These are phyloP conservation scores for Drosophila nigritarsus DNA, from an alignment of 2,888 invertebrate species.

Conservation along the genomic window DNA sequence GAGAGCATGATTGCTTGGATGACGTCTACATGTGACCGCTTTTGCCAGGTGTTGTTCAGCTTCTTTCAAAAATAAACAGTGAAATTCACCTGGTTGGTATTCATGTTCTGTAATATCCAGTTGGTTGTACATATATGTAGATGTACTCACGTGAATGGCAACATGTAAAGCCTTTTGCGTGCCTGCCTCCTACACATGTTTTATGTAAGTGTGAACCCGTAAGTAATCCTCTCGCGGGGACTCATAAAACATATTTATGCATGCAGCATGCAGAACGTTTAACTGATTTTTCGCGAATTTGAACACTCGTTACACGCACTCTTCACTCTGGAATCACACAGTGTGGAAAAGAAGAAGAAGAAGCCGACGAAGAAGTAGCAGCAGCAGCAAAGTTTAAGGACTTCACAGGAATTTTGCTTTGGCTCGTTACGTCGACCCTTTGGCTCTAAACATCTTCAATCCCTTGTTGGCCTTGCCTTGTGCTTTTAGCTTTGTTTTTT, in stretches of 20 bases:
- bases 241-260: slow-evolving; percentile 55
- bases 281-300: slow-evolving; percentile 31
- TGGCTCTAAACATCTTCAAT: not conserved
- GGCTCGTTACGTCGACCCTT: slow-evolving; percentile 3
- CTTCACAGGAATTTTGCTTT: slow-evolving; percentile 24
- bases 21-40: not conserved
- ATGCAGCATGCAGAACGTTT: slow-evolving; percentile 29
- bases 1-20: too few relatives aligned
- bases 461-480: slow-evolving; percentile 12
- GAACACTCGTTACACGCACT: slow-evolving; percentile 15
- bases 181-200: slow-evolving; percentile 15
- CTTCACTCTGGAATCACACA: slow-evolving; percentile 1
- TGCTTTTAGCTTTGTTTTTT: slow-evolving; percentile 28
- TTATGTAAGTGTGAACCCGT: slow-evolving; percentile 47
- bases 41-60: not conserved
- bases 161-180: slow-evolving; percentile 52
- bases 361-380: not conserved
- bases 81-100: slow-evolving; percentile 10
- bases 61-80: not conserved
- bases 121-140: not conserved
- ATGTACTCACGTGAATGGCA: not conserved
- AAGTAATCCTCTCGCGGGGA: slow-evolving; percentile 36
- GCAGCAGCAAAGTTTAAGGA: slow-evolving; percentile 14
- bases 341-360: not conserved
- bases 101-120: slow-evolving; percentile 1